phyloP scores from a whole-genome alignment of 2,113 vertebrate genomes.

The Clupea harengus region DNA sequence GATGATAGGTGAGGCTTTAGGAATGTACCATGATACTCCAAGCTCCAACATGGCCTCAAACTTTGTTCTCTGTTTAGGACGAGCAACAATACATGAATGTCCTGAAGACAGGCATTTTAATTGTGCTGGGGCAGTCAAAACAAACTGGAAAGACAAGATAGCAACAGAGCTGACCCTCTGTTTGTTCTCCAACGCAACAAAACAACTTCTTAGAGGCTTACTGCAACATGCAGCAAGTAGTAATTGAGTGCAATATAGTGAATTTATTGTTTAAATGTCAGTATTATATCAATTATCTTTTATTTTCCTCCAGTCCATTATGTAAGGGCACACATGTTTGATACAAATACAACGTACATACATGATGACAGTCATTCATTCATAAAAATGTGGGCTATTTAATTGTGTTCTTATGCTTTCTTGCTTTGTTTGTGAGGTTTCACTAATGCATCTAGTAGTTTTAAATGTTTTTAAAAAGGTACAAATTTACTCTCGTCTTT shows the following conservation, averaged over 20 bases:
- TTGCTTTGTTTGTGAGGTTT: background rate
- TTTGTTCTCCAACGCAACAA: background rate
- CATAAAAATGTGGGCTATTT: background rate
- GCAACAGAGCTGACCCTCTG: background rate
- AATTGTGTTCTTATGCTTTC: background rate
- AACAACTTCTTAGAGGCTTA: background rate
- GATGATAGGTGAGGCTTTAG: slow-evolving; percentile 15
- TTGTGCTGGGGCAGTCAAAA: background rate
- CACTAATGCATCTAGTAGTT: too few relatives aligned
- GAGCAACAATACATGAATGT: slow-evolving; percentile 18
- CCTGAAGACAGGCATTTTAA: background rate
- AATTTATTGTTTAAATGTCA: background rate
- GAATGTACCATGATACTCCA: slow-evolving; percentile 31
- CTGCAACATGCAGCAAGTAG: background rate
- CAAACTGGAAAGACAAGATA: slow-evolving; percentile 1
- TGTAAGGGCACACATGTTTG: background rate
- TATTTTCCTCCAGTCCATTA: too few relatives aligned
- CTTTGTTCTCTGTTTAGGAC: slow-evolving; percentile 36
- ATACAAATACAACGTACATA: too few relatives aligned
- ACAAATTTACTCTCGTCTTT: too few relatives aligned
- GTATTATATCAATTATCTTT: too few relatives aligned
- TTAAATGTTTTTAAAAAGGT: too few relatives aligned
- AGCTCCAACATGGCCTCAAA: slow-evolving; percentile 32
- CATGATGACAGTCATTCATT: background rate
- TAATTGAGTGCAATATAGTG: background rate